phyloP scores from a whole-genome alignment of 2,888 invertebrate species.

The Ligdia adustata region DNA sequence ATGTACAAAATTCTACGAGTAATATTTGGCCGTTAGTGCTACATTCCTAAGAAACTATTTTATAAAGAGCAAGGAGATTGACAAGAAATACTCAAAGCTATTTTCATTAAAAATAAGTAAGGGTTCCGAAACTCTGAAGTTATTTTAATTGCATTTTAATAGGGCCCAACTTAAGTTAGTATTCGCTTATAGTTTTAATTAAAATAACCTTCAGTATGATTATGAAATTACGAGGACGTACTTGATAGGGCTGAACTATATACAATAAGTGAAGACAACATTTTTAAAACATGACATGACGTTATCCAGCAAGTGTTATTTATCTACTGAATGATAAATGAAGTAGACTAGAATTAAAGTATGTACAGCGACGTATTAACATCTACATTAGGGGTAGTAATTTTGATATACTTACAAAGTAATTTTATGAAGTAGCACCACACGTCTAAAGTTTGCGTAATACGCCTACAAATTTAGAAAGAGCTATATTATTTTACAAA shows the following conservation, averaged over 20 bases:
- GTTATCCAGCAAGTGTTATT: no score
- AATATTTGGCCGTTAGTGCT: conserved; percentile 36
- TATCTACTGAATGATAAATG: background rate
- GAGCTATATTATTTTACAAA: background rate
- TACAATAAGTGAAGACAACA: conserved; percentile 2
- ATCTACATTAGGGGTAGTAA: no score
- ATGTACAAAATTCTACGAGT: conserved; percentile 34
- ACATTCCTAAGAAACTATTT: conserved; percentile 22
- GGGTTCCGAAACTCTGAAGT: background rate
- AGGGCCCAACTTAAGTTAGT: background rate
- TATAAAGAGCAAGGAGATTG: conserved; percentile 20
- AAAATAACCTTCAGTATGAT: conserved; percentile 8
- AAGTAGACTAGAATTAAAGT: no score
- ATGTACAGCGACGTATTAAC: no score
- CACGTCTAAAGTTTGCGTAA: conserved; percentile 56
- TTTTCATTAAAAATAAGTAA: conserved; percentile 6
- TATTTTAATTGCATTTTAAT: conserved; percentile 9
- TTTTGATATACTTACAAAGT: no score
- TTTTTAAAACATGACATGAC: no score
- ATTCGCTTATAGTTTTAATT: background rate
- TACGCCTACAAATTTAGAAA: conserved; percentile 22
- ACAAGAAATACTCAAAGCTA: conserved; percentile 10
- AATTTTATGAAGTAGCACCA: conserved; percentile 60
- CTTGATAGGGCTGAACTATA: conserved; percentile 34
- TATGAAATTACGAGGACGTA: conserved; percentile 29